Conservation (phyloP, 2,797 vertebrate species). For the Carcharodon carcharias region DNA sequence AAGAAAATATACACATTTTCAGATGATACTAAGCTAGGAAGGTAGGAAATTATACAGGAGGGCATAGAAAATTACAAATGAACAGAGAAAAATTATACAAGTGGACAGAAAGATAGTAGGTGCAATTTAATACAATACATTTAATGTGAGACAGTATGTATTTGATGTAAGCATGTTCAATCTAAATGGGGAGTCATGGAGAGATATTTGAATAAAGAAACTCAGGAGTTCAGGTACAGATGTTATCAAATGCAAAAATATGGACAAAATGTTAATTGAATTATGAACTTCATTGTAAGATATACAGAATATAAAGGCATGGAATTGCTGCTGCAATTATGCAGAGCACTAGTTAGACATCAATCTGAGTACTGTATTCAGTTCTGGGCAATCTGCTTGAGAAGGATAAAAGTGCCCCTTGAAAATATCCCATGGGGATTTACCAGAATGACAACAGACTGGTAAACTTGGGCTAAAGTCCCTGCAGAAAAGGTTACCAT, state of each 20-base stretch:
- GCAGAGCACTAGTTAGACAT: background rate
- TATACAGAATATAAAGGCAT: background rate
- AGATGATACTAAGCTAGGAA: background rate
- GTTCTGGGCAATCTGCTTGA: background rate
- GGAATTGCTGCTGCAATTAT: background rate
- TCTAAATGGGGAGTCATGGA: background rate
- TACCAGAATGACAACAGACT: background rate
- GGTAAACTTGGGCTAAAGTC: background rate
- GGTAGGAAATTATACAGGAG: background rate
- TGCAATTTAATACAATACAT: too few relatives aligned
- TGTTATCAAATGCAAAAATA: background rate
- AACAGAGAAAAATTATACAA: background rate
- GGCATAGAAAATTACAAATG: background rate
- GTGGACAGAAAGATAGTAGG: background rate
- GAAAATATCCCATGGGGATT: background rate
- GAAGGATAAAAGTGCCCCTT: background rate
- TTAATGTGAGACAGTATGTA: background rate
- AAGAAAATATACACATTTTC: background rate
- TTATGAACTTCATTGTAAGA: background rate
- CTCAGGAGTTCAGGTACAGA: background rate
- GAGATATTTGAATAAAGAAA: background rate
- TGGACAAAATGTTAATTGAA: background rate
- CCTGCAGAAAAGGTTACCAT: background rate
- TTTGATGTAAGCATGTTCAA: background rate
- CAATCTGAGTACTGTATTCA: background rate